Evolutionary conservation across 2,888 invertebrate species (phyloP).

Genomic region (Busseola fusca): DNA sequence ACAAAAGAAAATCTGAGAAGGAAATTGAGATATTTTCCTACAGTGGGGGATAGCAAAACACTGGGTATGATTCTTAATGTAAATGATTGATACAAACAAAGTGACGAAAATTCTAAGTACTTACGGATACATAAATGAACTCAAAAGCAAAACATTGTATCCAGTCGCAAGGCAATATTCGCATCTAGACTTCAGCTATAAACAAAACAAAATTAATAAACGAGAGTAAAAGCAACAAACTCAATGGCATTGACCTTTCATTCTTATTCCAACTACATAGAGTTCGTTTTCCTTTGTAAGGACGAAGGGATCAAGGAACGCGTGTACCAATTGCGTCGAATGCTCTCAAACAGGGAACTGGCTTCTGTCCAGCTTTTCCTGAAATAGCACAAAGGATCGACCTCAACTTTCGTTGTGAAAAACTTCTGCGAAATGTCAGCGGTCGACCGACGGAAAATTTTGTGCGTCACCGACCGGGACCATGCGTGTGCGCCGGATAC

Average conservation of each 20-base stretch:
- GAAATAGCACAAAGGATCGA: slow-evolving; percentile 89
- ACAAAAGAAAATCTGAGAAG: background rate
- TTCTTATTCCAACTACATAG: slow-evolving; percentile 57
- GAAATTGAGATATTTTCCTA: background rate
- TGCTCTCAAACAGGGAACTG: slow-evolving; percentile 75
- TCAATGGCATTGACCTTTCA: slow-evolving; percentile 33
- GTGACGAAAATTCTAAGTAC: background rate
- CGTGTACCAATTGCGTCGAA: slow-evolving; percentile 77
- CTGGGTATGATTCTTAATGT: background rate
- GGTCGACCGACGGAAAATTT: slow-evolving; percentile 80
- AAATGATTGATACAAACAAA: background rate
- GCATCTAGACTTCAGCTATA: slow-evolving; percentile 67
- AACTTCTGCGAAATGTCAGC: slow-evolving; percentile 85
- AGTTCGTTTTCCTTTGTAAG: slow-evolving; percentile 61
- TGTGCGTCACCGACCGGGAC: slow-evolving; percentile 76
- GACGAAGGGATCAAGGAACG: slow-evolving; percentile 76
- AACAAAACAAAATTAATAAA: slow-evolving; percentile 74
- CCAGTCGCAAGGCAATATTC: slow-evolving; percentile 61
- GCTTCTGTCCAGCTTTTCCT: slow-evolving; percentile 84
- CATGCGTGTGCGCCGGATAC: slow-evolving; percentile 58
- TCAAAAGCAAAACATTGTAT: slow-evolving; percentile 52
- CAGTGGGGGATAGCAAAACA: no score
- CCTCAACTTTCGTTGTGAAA: slow-evolving; percentile 79
- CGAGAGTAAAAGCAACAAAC: slow-evolving; percentile 61
- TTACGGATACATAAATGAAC: slow-evolving; percentile 49